phyloP scores from a whole-genome alignment of 2,113 vertebrate genomes.

The Suncus etruscus region DNA sequence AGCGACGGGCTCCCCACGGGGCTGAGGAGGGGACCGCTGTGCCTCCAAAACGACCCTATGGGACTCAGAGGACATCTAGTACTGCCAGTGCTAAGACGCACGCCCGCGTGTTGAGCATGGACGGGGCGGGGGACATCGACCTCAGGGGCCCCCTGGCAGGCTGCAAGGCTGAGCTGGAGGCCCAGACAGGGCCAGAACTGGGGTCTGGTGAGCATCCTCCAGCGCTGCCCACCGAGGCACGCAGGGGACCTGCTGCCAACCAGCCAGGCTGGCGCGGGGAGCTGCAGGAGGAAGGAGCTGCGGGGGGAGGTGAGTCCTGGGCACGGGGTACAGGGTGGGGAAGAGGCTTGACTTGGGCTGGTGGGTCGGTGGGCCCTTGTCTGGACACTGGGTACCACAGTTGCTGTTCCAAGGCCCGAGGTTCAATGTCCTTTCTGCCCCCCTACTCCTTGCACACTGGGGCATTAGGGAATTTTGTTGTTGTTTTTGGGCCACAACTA shows the following conservation, averaged over 20 bases:
- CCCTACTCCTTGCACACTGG: too few relatives aligned
- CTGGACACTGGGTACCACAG: too few relatives aligned
- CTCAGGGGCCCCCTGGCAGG: conserved; percentile 87
- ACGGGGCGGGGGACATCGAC: conserved; percentile 87
- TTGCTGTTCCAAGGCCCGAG: too few relatives aligned
- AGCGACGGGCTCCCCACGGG: conserved; percentile 72
- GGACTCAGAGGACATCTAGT: conserved; percentile 92
- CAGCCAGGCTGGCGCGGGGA: conserved; percentile 83
- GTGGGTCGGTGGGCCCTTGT: too few relatives aligned
- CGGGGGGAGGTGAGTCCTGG: conserved; percentile 91
- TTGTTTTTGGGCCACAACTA: too few relatives aligned
- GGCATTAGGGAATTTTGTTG: too few relatives aligned
- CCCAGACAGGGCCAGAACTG: conserved; percentile 84
- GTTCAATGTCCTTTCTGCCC: too few relatives aligned
- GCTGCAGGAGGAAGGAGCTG: conserved; percentile 91
- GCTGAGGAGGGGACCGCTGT: conserved; percentile 81
- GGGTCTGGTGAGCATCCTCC: conserved; percentile 54
- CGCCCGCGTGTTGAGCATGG: conserved; percentile 94
- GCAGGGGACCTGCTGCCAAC: conserved; percentile 83
- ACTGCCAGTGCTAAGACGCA: conserved; percentile 94
- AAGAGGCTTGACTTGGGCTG: not conserved
- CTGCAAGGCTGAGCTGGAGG: conserved; percentile 95
- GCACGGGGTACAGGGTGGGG: too few relatives aligned
- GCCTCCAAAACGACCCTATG: conserved; percentile 87
- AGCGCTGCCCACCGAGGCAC: conserved; percentile 60